Evolutionary conservation across 2,113 vertebrate species (phyloP), one percentile per base, ranked within the genome.

Genomic region (Hoplias malabaricus): DNA sequence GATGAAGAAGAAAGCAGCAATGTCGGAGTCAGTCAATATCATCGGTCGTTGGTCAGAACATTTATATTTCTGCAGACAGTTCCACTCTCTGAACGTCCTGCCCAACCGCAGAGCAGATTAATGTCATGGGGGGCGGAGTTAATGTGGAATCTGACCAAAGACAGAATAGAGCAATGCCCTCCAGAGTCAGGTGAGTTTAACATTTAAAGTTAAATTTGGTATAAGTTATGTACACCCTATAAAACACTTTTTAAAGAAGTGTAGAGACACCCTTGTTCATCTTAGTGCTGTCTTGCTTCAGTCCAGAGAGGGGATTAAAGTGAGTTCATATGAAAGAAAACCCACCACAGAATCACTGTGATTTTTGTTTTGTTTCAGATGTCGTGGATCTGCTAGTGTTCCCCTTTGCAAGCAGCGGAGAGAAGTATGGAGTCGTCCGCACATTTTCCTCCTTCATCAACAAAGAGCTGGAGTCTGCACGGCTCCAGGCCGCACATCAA

Each of bases 371-470:
- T 57, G 85, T 88, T 89, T 42, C 86, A 98, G 96, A 92, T 73
- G 81, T 78, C 14, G 87, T 93, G 29, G 88, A 91, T 80, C 46
- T 98, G 77, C 91, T 98, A 0, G 83, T 76, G 54, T 97, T 96
- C 77, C 93, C 93, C 5, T 91, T 96, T 29, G 95, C 95, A 38
- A 96, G 94, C 69, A 94, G 92, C 0, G 95, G 93, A 5, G 95
- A 96, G 82, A 89, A 75, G 81, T 94, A 94, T 1, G 96, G 96
- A 84, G 86, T 95, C 0, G 86, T 96, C 80, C 93, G 93, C 87
- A 95, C 87, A 69, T 91, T 98, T 79, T 83, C 71, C 19, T 88
- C 86, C 33, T 97, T 97, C 86, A 89, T 78, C 73, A 94, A 96
- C 86, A 77, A 78, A 85, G 92, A 93, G 48, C 91, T 98, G 82